Conservation (phyloP, 2,113 vertebrate species). For the Pelecanoides urinatrix region DNA sequence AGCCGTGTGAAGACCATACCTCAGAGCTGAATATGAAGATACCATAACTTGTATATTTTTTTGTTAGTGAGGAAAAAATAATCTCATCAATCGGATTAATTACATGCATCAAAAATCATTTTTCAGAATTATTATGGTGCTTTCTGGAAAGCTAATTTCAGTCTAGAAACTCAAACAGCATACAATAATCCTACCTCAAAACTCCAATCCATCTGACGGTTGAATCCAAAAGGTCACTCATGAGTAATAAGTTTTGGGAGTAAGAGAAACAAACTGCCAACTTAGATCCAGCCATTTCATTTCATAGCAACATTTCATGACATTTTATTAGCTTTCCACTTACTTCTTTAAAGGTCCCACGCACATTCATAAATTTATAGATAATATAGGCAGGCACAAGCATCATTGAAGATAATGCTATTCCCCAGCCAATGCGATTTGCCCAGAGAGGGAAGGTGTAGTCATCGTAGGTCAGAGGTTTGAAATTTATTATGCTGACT, state of each 20-base stretch:
- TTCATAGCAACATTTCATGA: constrained; percentile 36
- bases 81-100: not conserved
- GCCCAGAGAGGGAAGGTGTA: constrained; percentile 91
- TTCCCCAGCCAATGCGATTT: constrained; percentile 87
- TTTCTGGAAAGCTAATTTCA: not conserved
- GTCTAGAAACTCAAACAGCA: not conserved
- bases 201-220: not conserved
- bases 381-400: constrained; percentile 88
- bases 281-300: constrained; percentile 11
- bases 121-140: not conserved
- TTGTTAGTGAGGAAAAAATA: not conserved
- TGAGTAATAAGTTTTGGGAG: not conserved
- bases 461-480: constrained; percentile 88
- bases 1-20: not conserved
- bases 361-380: constrained; percentile 86
- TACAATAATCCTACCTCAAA: not conserved
- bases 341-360: constrained; percentile 90
- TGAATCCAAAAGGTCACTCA: constrained; percentile 48
- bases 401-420: constrained; percentile 93
- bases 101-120: not conserved
- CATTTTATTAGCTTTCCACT: constrained; percentile 58
- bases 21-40: not conserved
- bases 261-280: constrained; percentile 43
- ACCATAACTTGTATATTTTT: not conserved
- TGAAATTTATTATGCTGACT: constrained; percentile 89